Conservation (phyloP, 2,888 invertebrate species). For the Abscondita cerata region DNA sequence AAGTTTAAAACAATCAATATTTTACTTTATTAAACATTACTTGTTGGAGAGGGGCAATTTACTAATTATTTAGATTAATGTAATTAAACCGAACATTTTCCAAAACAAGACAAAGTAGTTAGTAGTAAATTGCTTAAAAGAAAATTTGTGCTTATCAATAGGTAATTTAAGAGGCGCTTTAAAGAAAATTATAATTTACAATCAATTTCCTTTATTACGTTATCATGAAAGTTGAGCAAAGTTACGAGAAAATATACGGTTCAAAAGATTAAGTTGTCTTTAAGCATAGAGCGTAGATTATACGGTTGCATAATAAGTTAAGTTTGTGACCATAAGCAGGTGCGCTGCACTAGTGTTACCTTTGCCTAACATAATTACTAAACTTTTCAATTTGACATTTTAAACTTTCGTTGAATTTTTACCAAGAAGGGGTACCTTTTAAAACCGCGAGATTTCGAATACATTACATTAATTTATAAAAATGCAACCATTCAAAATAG, state of each 20-base stretch:
- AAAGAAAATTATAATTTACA: conserved; percentile 12
- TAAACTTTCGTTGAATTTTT: conserved; percentile 35
- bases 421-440: conserved; percentile 9
- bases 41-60: too few relatives aligned
- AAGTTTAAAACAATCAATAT: too few relatives aligned
- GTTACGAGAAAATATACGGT: conserved; percentile 27
- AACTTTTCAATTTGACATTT: conserved; percentile 50
- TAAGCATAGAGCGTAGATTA: conserved; percentile 29
- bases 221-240: conserved; percentile 17
- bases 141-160: background rate
- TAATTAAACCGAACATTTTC: too few relatives aligned
- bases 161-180: conserved; percentile 1
- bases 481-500: background rate
- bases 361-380: conserved; percentile 46
- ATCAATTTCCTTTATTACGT: conserved; percentile 16
- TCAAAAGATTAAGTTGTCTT: conserved; percentile 38
- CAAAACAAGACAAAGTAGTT: too few relatives aligned
- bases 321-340: conserved; percentile 33
- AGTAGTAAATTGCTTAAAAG: background rate
- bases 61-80: too few relatives aligned
- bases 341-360: conserved; percentile 35
- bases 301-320: conserved; percentile 30
- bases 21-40: too few relatives aligned
- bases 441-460: background rate
- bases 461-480: conserved; percentile 7